Percentiles rank a stretch among this genome's conserved stretches.
Conservation (phyloP, 1,140 invertebrate species). For the Liolophura sinensis region DNA sequence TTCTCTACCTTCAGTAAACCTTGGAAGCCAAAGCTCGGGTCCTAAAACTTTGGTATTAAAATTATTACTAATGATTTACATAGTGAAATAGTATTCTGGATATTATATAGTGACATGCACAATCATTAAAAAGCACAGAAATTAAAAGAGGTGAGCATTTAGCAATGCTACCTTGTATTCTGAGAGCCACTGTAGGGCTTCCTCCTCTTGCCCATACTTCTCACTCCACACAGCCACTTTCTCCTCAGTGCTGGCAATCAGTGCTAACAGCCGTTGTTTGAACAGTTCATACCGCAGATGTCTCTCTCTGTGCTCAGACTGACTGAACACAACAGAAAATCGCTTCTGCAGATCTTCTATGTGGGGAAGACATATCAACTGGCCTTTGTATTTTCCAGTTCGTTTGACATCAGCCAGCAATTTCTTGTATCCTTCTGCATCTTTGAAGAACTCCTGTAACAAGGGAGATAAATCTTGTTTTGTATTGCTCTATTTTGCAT, state of each 20-base stretch:
- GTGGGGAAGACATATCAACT: slow-evolving; percentile 72
- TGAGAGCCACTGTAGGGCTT: slow-evolving; percentile 80
- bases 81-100: background rate
- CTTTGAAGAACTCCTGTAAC: slow-evolving; percentile 76
- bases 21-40: background rate
- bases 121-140: slow-evolving; percentile 4
- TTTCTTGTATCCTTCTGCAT: slow-evolving; percentile 74
- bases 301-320: slow-evolving; percentile 33
- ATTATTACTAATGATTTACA: background rate
- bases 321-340: slow-evolving; percentile 61
- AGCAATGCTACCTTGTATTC: slow-evolving; percentile 69
- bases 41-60: background rate
- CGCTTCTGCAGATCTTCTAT: slow-evolving; percentile 77
- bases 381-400: slow-evolving; percentile 47
- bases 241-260: slow-evolving; percentile 84
- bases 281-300: slow-evolving; percentile 49
- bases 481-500: too few species aligned
- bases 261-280: slow-evolving; percentile 66
- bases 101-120: background rate
- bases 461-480: slow-evolving; percentile 12
- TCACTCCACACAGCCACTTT: slow-evolving; percentile 86
- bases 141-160: background rate
- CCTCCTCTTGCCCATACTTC: slow-evolving; percentile 83
- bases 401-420: slow-evolving; percentile 68
- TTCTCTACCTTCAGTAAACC: background rate